These are phyloP conservation scores for Anadara kagoshimensis DNA, from an alignment of 1,140 invertebrate species.

Conservation along the genomic window DNA sequence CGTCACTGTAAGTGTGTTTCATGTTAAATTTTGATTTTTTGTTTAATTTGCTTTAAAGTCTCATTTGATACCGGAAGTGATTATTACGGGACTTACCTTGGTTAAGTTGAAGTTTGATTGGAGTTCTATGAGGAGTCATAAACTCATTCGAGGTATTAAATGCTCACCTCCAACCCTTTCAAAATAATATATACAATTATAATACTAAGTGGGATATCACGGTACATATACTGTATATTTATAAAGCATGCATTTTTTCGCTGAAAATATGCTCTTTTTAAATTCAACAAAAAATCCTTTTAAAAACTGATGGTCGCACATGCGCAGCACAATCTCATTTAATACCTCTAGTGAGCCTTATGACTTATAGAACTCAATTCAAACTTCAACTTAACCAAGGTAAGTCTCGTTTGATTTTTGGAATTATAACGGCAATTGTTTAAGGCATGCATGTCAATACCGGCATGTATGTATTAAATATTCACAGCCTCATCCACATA, in stretches of 20 bases:
- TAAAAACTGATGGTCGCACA: no score
- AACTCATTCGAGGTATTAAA: background rate
- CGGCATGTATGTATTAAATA: no score
- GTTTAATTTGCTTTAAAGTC: constrained; percentile 5
- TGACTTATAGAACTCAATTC: background rate
- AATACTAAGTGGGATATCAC: background rate
- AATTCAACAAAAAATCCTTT: no score
- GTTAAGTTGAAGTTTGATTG: constrained; percentile 1
- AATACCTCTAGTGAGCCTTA: background rate
- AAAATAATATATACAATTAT: background rate
- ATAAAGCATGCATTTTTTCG: no score
- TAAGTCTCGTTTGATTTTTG: constrained; percentile 5
- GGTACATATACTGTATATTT: no score
- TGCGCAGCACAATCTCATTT: background rate
- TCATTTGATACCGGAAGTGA: background rate
- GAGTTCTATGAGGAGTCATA: constrained; percentile 4
- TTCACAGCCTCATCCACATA: no score
- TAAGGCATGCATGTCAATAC: no score
- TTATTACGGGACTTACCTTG: constrained; percentile 1
- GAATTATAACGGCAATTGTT: no score
- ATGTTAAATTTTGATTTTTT: background rate
- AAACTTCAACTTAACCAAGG: constrained; percentile 2
- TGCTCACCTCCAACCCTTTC: background rate
- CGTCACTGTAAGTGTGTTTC: background rate
- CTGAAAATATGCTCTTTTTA: no score